Evolutionary conservation across 2,888 invertebrate species (phyloP), one percentile per base, ranked within the genome.

Genomic region (Pocota personata): DNA sequence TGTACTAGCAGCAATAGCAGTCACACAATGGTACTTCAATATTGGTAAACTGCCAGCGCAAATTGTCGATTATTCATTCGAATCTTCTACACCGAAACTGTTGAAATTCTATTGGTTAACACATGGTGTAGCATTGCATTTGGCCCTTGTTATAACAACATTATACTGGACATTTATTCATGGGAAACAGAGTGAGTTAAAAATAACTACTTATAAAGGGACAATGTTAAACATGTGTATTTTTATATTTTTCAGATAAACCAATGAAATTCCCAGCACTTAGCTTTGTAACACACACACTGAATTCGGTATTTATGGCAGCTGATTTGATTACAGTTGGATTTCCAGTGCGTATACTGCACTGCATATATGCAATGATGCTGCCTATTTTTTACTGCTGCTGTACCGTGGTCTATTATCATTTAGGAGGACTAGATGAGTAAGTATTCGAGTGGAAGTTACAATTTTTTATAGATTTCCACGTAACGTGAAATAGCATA

Each of bases 251-350:
- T 60, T 3, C 91, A 95, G 95, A 93, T 89, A 94, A 94, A 60
- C 95, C 95, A 87, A 92, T 93, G 50, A 93, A 93, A 50, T 91
- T 96, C 52, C 95, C 95, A 90, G 93, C 94, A 0, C 92, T 96
- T 50, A 97, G 97, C 91, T 91, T 96, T 30, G 92, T 96, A 72
- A 94, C 95, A 2, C 97, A 97, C 90, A 95, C 95, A 6, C 94
- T 95, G 76, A 97, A 97, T 92, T 95, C 96, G 0, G 88, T 95
- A 2, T 92, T 96, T 84, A 96, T 97, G 95, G 89, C 96, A 40
- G 88, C 95, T 4, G 97, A 97, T 92, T 92, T 97, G 73, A 93
- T 94, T 50, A 91, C 97, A 30, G 95, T 95, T 2, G 94, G 95
- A 67, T 95, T 97, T 90, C 97, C 97, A 0, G 92, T 96, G 55